Evolutionary conservation across 2,888 invertebrate genomes (phyloP).

Genomic region (Drosophila buzzatii): DNA sequence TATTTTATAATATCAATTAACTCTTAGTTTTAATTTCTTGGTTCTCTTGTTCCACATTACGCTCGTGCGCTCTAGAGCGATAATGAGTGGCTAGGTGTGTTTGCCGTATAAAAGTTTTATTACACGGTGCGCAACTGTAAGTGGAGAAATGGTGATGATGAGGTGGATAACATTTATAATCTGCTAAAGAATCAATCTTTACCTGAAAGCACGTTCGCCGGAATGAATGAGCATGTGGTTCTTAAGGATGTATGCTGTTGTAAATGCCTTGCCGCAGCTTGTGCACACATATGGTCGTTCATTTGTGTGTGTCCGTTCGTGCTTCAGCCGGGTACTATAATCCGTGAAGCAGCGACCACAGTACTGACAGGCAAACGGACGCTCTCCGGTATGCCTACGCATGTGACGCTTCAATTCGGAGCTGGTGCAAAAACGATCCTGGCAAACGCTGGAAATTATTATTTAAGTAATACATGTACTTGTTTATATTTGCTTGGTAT

Average conservation of each 20-base stretch:
- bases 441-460: conserved; percentile 51
- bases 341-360: conserved; percentile 70
- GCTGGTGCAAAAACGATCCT: conserved; percentile 67
- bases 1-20: conserved; percentile 12
- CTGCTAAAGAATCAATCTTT: not conserved
- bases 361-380: conserved; percentile 71
- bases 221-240: conserved; percentile 72
- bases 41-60: conserved; percentile 45
- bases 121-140: conserved; percentile 56
- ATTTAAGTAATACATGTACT: not conserved
- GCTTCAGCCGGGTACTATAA: conserved; percentile 69
- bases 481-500: not conserved
- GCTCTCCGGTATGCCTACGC: conserved; percentile 68
- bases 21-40: conserved; percentile 5
- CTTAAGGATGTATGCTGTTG: conserved; percentile 69
- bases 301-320: conserved; percentile 77
- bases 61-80: conserved; percentile 59
- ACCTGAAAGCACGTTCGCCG: conserved; percentile 71
- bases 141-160: not conserved
- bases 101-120: conserved; percentile 62
- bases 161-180: not conserved
- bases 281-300: conserved; percentile 73
- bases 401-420: conserved; percentile 73
- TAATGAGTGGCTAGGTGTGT: conserved; percentile 58
- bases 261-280: conserved; percentile 76